A percentile compares a stretch with the other conserved stretches of the same genome.
Conservation (phyloP, 2,888 invertebrate species). For the Carabus problematicus region DNA sequence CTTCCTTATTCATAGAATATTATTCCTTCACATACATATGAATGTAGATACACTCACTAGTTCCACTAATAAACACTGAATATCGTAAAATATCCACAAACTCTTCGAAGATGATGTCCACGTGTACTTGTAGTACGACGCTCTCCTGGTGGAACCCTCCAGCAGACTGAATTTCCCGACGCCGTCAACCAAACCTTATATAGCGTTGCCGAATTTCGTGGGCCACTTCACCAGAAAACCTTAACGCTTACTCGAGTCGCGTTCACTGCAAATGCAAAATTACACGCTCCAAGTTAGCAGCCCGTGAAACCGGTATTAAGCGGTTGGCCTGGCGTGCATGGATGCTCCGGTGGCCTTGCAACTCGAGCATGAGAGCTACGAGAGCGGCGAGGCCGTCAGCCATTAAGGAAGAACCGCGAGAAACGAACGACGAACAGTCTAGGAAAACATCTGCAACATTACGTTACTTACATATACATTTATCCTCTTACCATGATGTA, state of each 20-base stretch:
- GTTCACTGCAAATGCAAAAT: conserved; percentile 63
- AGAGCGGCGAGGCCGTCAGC: no score
- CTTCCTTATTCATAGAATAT: no score
- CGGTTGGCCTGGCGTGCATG: conserved; percentile 56
- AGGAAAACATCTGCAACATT: no score
- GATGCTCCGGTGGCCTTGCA: conserved; percentile 55
- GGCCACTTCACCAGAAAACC: conserved; percentile 70
- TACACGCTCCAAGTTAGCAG: conserved; percentile 67
- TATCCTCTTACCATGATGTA: no score
- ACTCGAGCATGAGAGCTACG: conserved; percentile 23
- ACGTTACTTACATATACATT: no score
- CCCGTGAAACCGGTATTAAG: conserved; percentile 63
- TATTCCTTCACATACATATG: no score
- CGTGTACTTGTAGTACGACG: conserved; percentile 7
- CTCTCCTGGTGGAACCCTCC: conserved; percentile 20
- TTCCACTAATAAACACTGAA: no score
- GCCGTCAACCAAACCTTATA: conserved; percentile 60
- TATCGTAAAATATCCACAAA: no score
- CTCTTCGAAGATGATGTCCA: no score
- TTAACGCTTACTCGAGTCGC: conserved; percentile 62
- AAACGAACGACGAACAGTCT: no score
- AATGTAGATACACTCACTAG: no score
- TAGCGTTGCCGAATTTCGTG: conserved; percentile 68
- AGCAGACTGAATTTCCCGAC: conserved; percentile 44
- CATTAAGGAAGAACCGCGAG: no score